These are phyloP conservation scores for Corynorhinus townsendii DNA, from an alignment of 2,113 vertebrate genomes.

Conservation along the genomic window DNA sequence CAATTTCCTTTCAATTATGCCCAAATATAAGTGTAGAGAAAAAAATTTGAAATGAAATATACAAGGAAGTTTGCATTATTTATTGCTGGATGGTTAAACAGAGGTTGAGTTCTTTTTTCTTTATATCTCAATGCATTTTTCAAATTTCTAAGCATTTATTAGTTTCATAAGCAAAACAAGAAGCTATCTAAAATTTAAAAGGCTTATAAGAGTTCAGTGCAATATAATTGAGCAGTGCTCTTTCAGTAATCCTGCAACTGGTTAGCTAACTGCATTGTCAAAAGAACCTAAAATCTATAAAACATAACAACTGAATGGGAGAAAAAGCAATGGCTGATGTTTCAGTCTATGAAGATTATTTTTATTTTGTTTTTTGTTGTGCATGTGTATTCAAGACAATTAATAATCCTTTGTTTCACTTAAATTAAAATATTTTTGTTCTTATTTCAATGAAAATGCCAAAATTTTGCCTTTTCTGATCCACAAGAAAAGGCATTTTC, in stretches of 20 bases:
- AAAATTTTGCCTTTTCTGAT: neutral
- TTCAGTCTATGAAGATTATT: neutral
- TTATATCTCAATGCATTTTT: neutral
- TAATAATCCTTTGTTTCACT: neutral
- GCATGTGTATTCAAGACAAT: neutral
- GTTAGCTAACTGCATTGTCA: neutral
- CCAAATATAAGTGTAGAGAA: neutral
- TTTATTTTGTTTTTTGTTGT: neutral
- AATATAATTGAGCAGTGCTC: neutral
- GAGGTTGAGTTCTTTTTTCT: neutral
- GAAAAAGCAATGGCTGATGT: neutral
- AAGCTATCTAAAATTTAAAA: neutral
- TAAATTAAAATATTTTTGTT: neutral
- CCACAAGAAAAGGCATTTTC: neutral
- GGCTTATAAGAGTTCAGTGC: neutral
- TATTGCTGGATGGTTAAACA: neutral
- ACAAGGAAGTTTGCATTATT: neutral
- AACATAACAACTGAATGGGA: neutral
- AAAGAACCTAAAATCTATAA: neutral
- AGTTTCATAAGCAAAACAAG: neutral
- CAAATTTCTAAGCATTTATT: neutral
- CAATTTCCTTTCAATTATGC: neutral
- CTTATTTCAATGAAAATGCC: neutral
- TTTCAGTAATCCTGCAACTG: neutral
- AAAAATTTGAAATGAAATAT: neutral